Percentiles rank a stretch among this genome's conserved stretches.
Evolutionary conservation across 2,113 vertebrate genomes (phyloP).

Genomic region (Leiothrix lutea): DNA sequence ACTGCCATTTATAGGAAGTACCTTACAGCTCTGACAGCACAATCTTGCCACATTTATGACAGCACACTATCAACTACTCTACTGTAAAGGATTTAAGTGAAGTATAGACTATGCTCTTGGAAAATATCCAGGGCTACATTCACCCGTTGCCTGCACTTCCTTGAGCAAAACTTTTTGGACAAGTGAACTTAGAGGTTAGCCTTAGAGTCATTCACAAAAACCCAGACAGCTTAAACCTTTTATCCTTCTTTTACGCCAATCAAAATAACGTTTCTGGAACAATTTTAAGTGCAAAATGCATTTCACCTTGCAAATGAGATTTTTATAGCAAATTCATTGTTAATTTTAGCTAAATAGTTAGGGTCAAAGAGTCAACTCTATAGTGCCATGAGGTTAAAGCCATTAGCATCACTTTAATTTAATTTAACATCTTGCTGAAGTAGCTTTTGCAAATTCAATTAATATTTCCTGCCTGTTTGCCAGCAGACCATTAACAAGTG

Average conservation of each 20-base stretch:
- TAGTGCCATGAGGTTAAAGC: background rate
- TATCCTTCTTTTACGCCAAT: background rate
- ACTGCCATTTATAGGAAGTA: background rate
- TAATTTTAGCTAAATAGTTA: constrained; percentile 1
- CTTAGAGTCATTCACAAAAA: background rate
- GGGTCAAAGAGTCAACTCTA: background rate
- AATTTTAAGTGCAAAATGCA: constrained; percentile 8
- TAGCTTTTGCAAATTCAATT: constrained; percentile 9
- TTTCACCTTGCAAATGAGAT: background rate
- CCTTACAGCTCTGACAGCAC: background rate
- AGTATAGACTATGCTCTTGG: background rate
- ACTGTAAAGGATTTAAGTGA: background rate
- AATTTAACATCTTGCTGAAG: background rate
- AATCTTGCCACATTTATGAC: background rate
- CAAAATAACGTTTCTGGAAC: background rate
- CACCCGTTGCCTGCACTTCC: background rate
- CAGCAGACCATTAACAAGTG: background rate
- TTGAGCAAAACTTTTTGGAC: background rate
- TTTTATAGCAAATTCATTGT: background rate
- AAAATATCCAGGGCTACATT: background rate
- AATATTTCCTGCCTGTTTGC: background rate
- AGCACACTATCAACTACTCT: background rate
- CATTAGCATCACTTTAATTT: background rate
- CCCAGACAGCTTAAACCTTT: background rate
- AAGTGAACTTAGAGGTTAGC: background rate